Base-by-base conservation (phyloP, 2,797 vertebrate genomes). In the Aplochiton taeniatus region DNA sequence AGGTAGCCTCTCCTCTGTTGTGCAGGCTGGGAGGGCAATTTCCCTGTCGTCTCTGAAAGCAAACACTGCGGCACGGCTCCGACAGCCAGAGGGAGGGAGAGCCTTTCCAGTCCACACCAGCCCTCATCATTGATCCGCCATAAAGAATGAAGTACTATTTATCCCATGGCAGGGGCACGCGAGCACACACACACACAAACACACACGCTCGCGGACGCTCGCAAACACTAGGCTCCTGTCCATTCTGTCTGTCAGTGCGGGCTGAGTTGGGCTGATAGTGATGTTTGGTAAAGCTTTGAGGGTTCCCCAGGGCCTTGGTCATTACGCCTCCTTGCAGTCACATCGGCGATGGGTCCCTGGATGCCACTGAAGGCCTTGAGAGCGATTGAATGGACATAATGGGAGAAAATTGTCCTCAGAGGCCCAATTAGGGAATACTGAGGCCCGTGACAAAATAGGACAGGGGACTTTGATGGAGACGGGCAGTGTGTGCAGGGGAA, bases 401-500 rank as follows among this genome's bases (percentile, higher is more conserved):
- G 66, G 73, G 53, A 74, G 64, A 52, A 67, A 73, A 72, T 72
- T 75, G 77, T 76, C 79, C 83, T 81, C 74, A 52, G 72, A 78
- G 85, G 76, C 76, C 76, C 77, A 85, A 81, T 88, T 87, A 86
- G 76, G 68, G 62, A 73, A 63, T 69, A 67, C 60, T 31, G 31
- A 31, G 48, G 73, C 70, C 76, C 59, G 59, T 82, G 75, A 83
- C 79, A 80, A 82, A 83, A 79, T 5, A 20, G 47, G 48, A 72
- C 71, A 68, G 59, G 64, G 69, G 68, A 71, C 65, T 44, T 58
- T 62, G 60, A 73, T 69, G 71, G 75, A 78, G 66, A 65, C 72
- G 70, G 60, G 75, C 48, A 2, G 8, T 4, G 59, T 53, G 65
- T 68, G 61, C 20, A 41, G 67, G 66, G 71, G 61, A 70, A 61